Conservation (phyloP, 2,888 invertebrate genomes). For the Agriopis marginaria region DNA sequence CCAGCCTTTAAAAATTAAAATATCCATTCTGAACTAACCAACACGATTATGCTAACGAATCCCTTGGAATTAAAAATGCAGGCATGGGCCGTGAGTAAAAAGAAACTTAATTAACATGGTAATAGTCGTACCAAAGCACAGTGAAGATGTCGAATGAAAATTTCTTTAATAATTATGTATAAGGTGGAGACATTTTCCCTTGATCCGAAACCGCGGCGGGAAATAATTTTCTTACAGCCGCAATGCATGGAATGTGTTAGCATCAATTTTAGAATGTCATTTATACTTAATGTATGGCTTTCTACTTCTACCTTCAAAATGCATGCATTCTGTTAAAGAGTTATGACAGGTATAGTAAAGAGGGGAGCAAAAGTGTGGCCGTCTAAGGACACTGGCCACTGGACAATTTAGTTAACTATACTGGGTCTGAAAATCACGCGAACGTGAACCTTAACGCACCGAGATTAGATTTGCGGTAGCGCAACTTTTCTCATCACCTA, state of each 20-base stretch:
- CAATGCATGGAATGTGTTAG: not conserved
- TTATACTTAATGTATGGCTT: not conserved
- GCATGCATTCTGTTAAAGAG: no score
- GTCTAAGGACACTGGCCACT: no score
- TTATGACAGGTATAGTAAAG: no score
- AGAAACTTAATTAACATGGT: conserved; percentile 62
- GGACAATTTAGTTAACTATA: no score
- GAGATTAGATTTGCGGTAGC: no score
- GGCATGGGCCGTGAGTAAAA: conserved; percentile 52
- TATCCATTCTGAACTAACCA: conserved; percentile 36
- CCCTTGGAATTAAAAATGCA: conserved; percentile 62
- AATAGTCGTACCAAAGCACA: conserved; percentile 49
- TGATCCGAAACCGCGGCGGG: conserved; percentile 10
- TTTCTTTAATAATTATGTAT: conserved; percentile 34
- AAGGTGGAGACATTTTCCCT: conserved; percentile 14
- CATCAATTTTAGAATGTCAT: not conserved
- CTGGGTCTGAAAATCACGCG: no score
- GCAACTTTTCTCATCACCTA: no score
- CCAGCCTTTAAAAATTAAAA: conserved; percentile 28
- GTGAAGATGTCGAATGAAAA: conserved; percentile 49
- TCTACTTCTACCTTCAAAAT: no score
- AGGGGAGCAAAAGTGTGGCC: no score
- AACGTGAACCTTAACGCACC: no score
- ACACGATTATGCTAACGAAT: conserved; percentile 60
- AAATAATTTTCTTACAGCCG: not conserved